These are phyloP conservation scores for Azemiops feae DNA, from an alignment of 2,113 vertebrate species.

Conservation along the genomic window DNA sequence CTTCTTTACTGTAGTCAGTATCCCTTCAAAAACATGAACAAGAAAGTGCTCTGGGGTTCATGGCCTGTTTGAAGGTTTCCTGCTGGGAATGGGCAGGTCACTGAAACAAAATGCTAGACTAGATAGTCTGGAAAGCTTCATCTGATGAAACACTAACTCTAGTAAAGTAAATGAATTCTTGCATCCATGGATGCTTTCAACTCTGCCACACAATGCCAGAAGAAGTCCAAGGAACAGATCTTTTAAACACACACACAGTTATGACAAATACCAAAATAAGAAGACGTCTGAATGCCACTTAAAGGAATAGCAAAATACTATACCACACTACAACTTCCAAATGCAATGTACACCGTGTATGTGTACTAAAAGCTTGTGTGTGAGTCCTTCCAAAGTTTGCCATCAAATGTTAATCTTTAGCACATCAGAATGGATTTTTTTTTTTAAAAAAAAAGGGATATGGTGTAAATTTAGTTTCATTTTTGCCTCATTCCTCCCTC, in stretches of 20 bases:
- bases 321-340: neutral
- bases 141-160: neutral
- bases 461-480: neutral
- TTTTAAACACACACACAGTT: neutral
- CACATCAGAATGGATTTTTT: neutral
- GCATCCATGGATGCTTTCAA: neutral
- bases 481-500: neutral
- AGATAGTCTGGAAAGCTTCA: neutral
- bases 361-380: neutral
- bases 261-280: neutral
- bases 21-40: neutral
- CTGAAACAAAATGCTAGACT: neutral
- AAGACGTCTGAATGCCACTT: neutral
- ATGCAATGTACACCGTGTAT: neutral
- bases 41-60: neutral
- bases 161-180: neutral
- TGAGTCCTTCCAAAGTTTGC: neutral
- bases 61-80: neutral
- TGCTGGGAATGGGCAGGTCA: neutral
- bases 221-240: neutral
- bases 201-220: neutral
- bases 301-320: neutral
- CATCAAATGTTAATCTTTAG: neutral
- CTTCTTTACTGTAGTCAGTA: neutral
- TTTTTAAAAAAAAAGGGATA: too few relatives aligned